Percentiles rank a stretch among this genome's conserved stretches.
These are phyloP conservation scores for Cisticola juncidis DNA, from an alignment of 2,113 vertebrate genomes.

Conservation along the genomic window DNA sequence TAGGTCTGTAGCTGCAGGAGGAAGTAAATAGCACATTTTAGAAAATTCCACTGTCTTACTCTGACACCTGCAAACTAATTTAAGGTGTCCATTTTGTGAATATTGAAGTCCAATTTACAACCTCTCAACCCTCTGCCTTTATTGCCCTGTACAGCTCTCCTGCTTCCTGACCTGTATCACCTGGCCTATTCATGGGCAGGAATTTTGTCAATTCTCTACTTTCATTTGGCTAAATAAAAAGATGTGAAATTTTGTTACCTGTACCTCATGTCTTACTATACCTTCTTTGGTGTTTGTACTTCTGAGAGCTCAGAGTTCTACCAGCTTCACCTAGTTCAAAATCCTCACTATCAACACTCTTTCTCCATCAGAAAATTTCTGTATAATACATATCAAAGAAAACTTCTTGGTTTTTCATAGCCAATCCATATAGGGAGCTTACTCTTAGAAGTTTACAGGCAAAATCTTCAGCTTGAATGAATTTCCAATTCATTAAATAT, in stretches of 20 bases:
- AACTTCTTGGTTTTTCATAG: neutral
- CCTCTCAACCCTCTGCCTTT: neutral
- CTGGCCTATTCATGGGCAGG: neutral
- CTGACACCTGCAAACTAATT: neutral
- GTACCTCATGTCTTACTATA: neutral
- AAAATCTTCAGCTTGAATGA: neutral
- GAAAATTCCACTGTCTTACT: neutral
- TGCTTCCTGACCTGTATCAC: neutral
- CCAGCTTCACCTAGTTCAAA: neutral
- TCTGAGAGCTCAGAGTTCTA: neutral
- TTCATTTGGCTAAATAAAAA: neutral
- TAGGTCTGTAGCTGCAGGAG: constrained; percentile 82
- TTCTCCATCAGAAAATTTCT: neutral
- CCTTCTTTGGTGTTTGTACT: neutral
- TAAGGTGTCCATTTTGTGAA: neutral
- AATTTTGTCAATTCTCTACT: neutral
- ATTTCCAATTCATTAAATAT: neutral
- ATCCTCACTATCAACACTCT: neutral
- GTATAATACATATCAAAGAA: neutral
- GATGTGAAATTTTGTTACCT: neutral
- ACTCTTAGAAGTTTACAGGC: neutral
- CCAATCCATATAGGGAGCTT: neutral
- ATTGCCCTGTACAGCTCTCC: neutral
- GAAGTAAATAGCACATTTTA: neutral
- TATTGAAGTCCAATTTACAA: neutral